These are phyloP conservation scores for Luidia sarsii DNA, from an alignment of 53 echinoderm and acorn worm species.

Conservation along the genomic window DNA sequence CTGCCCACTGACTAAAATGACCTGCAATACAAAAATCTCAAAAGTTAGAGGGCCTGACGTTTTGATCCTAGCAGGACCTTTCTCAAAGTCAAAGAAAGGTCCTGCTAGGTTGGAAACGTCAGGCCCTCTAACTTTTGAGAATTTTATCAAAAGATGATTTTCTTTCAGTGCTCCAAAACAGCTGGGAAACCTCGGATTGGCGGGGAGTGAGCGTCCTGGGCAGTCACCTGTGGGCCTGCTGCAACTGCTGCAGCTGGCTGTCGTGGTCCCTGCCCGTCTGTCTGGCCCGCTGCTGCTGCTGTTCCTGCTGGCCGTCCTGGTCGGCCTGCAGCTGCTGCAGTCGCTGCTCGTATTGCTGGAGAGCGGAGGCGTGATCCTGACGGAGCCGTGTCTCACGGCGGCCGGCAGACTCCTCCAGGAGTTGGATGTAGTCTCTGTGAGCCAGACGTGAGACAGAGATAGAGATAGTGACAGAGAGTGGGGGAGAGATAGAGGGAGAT, in stretches of 20 bases:
- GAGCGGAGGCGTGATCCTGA: slow-evolving; percentile 62
- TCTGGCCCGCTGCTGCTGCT: slow-evolving; percentile 76
- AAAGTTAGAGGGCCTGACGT: too few species aligned
- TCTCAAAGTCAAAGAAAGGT: too few species aligned
- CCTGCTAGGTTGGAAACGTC: too few species aligned
- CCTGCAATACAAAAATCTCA: too few species aligned
- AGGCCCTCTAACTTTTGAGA: too few species aligned
- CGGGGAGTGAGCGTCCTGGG: neutral
- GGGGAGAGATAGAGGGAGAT: too few species aligned
- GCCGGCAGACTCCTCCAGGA: slow-evolving; percentile 71
- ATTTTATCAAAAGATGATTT: too few species aligned
- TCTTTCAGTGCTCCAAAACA: too few species aligned
- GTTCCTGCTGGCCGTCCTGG: slow-evolving; percentile 57
- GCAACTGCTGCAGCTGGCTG: slow-evolving; percentile 69
- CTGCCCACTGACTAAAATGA: too few species aligned
- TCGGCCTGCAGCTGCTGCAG: slow-evolving; percentile 60
- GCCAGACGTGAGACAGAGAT: too few species aligned
- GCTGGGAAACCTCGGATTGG: neutral
- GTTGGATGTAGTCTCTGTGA: slow-evolving; percentile 61
- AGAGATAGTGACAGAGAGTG: too few species aligned
- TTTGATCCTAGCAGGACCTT: too few species aligned
- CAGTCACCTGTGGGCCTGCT: slow-evolving; percentile 66
- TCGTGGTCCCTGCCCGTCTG: slow-evolving; percentile 56
- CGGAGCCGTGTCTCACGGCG: slow-evolving; percentile 63
- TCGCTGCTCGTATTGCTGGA: slow-evolving; percentile 68